phyloP scores from a whole-genome alignment of 2,888 invertebrate species.

The Dorcus hopei region DNA sequence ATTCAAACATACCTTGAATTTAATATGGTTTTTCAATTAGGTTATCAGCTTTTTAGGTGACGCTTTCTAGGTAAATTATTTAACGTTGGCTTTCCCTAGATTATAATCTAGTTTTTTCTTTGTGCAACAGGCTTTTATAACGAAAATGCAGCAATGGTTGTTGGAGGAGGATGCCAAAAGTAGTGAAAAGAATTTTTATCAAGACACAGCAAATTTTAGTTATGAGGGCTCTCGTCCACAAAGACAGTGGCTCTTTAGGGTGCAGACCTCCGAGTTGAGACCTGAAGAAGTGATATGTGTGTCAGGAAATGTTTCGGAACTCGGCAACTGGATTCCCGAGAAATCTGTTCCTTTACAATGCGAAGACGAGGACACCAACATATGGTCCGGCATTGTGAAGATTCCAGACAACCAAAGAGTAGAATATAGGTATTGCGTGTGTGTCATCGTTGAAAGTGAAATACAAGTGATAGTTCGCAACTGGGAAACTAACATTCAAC shows the following conservation, averaged over 20 bases:
- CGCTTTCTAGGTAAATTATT: constrained; percentile 18
- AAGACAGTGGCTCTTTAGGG: constrained; percentile 54
- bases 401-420: constrained; percentile 68
- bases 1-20: not conserved
- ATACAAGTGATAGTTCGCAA: constrained; percentile 62
- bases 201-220: constrained; percentile 38
- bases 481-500: constrained; percentile 78
- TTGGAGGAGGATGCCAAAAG: constrained; percentile 57
- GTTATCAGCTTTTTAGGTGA: constrained; percentile 11
- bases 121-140: constrained; percentile 8
- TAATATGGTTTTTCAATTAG: not conserved
- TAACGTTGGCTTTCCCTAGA: not conserved
- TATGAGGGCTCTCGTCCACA: constrained; percentile 26
- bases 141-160: constrained; percentile 64
- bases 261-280: constrained; percentile 53
- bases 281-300: constrained; percentile 65
- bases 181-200: constrained; percentile 27
- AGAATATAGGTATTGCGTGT: constrained; percentile 74
- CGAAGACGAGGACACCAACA: constrained; percentile 51
- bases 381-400: constrained; percentile 63
- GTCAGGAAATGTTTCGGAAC: constrained; percentile 63
- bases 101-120: constrained; percentile 2
- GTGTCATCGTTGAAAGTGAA: constrained; percentile 62
- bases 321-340: constrained; percentile 71
- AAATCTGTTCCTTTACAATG: constrained; percentile 56